Percentiles rank a stretch among this genome's conserved stretches.
These are phyloP conservation scores for Stichodactyla helianthus DNA, from an alignment of 64 coral and sea anemone species.

Conservation along the genomic window DNA sequence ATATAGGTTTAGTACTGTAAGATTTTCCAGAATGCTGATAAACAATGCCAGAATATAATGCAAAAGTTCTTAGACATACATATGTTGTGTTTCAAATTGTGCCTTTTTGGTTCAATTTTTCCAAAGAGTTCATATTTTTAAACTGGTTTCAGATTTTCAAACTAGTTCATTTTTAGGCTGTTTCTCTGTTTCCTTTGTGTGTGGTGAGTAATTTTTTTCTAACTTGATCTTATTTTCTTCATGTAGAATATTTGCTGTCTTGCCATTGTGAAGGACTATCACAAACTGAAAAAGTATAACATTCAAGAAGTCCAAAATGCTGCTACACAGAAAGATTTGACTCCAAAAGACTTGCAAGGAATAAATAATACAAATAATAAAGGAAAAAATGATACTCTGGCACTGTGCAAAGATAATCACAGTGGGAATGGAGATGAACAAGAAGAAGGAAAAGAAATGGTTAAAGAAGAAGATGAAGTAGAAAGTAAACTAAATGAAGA, in stretches of 20 bases:
- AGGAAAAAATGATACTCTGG: not conserved
- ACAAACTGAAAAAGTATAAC: conserved; percentile 82
- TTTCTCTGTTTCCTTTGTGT: no score
- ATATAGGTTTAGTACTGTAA: no score
- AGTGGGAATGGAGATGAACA: not conserved
- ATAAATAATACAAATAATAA: not conserved
- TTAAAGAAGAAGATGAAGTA: not conserved
- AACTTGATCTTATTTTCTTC: not conserved
- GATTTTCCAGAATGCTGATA: no score
- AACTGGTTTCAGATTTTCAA: no score
- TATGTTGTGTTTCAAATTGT: no score
- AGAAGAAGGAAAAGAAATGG: no score
- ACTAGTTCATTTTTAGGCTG: no score
- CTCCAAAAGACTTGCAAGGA: not conserved
- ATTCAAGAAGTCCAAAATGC: conserved; percentile 63
- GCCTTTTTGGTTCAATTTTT: no score
- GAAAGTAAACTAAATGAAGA: not conserved
- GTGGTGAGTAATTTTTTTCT: no score
- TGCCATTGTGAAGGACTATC: conserved; percentile 73
- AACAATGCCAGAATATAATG: no score
- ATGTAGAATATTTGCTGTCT: conserved; percentile 87
- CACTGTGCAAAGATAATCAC: not conserved
- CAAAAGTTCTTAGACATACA: no score
- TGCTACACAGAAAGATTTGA: not conserved
- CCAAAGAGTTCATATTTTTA: no score